Conservation (phyloP, 2,888 invertebrate species). For the Drosophila peninsularis region DNA sequence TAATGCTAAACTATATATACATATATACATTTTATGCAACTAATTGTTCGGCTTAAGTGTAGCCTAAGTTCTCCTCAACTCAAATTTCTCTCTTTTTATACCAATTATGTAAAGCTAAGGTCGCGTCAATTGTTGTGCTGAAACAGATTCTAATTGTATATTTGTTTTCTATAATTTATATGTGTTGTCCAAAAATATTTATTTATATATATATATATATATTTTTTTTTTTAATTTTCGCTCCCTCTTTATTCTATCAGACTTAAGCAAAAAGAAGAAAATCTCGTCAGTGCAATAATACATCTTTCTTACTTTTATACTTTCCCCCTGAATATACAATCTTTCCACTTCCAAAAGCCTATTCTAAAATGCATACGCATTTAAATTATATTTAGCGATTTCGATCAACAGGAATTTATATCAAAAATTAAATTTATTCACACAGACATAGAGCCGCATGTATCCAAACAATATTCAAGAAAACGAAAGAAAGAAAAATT, state of each 20-base stretch:
- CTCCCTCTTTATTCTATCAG: conserved; percentile 23
- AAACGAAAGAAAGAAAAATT: conserved; percentile 24
- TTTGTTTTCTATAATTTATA: conserved; percentile 27
- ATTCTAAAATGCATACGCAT: conserved; percentile 54
- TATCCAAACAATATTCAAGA: conserved; percentile 56
- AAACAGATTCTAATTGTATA: conserved; percentile 41
- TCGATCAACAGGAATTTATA: conserved; percentile 57
- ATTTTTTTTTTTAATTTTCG: conserved; percentile 10
- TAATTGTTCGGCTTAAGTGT: conserved; percentile 44
- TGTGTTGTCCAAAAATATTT: conserved; percentile 48
- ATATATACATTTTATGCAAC: conserved; percentile 49
- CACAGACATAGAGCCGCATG: conserved; percentile 40
- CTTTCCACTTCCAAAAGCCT: conserved; percentile 46
- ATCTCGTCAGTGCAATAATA: conserved; percentile 71
- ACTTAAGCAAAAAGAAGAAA: conserved; percentile 34
- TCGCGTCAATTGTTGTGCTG: conserved; percentile 51
- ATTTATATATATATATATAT: conserved; percentile 41
- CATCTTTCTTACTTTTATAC: conserved; percentile 24
- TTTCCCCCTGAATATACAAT: conserved; percentile 24
- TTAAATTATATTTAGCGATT: conserved; percentile 29
- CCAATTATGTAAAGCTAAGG: conserved; percentile 27
- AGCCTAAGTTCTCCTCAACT: conserved; percentile 43
- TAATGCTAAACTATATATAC: conserved; percentile 48
- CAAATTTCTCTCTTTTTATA: conserved; percentile 35
- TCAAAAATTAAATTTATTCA: conserved; percentile 25